A percentile compares a stretch with the other conserved stretches of the same genome.
Evolutionary conservation across 2,888 invertebrate species (phyloP).

Genomic region (Trisateles emortualis): DNA sequence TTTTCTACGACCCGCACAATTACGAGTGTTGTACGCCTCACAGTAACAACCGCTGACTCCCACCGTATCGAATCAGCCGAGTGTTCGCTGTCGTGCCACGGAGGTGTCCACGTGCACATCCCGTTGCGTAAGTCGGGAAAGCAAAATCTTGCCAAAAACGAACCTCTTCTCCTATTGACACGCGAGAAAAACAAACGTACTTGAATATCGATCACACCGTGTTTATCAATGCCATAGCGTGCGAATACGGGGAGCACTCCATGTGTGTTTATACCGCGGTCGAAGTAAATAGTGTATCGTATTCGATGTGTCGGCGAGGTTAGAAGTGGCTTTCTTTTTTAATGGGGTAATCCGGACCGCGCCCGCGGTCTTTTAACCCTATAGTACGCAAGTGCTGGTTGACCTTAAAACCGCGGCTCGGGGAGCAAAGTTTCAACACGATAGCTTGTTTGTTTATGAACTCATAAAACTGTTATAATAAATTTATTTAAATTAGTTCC

Average conservation of each 20-base stretch:
- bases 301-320: constrained; percentile 55
- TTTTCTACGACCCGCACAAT: constrained; percentile 54
- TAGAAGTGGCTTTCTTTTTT: constrained; percentile 65
- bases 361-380: constrained; percentile 76
- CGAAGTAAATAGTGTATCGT: constrained; percentile 60
- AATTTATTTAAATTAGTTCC: constrained; percentile 24
- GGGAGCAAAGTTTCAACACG: constrained; percentile 52
- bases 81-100: constrained; percentile 46
- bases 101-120: constrained; percentile 66
- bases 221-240: constrained; percentile 70
- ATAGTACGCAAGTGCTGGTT: constrained; percentile 72
- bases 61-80: constrained; percentile 38
- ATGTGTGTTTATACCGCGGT: constrained; percentile 58
- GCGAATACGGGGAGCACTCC: constrained; percentile 45
- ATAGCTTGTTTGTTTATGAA: constrained; percentile 69
- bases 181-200: constrained; percentile 74
- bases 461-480: constrained; percentile 53
- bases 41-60: constrained; percentile 34
- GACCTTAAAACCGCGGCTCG: constrained; percentile 73
- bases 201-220: constrained; percentile 73
- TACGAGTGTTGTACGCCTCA: constrained; percentile 48
- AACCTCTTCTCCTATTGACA: constrained; percentile 79
- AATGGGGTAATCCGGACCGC: constrained; percentile 72
- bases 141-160: constrained; percentile 60
- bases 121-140: constrained; percentile 79